Evolutionary conservation across 2,797 vertebrate genomes (phyloP), one percentile per base, ranked within the genome.

Genomic region (Fundulus diaphanus): DNA sequence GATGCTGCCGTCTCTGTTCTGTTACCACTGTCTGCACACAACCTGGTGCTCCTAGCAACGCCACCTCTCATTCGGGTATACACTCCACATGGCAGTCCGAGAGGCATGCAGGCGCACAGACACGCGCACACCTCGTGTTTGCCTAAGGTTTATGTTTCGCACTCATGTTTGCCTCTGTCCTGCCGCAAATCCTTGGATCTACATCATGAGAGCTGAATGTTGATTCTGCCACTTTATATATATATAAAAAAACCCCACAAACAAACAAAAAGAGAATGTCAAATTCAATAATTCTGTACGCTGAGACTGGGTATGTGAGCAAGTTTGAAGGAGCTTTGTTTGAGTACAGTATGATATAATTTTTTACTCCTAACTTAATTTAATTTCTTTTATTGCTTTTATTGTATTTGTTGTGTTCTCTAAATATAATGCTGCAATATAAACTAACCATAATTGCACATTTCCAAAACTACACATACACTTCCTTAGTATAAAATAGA

Each of bases 31-130:
- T 92, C 90, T 91, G 85, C 91, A 85, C 90, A 84, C 92, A 94
- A 95, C 92, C 92, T 94, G 93, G 90, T 87, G 88, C 91, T 92
- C 92, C 93, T 93, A 92, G 92, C 92, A 93, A 94, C 92, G 88
- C 90, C 91, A 92, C 92, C 91, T 93, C 90, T 79, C 86, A 78
- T 83, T 56, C 51, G 3, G 81, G 61, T 85, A 82, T 67, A 83
- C 88, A 84, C 85, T 86, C 86, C 90, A 89, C 89, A 91, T 89
- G 88, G 85, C 76, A 31, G 83, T 82, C 86, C 72, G 76, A 85
- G 82, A 69, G 77, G 72, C 42, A 27, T 35, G 73, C 31, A 73
- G 48, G 49, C 74, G 42, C 56, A 68, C 83, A 61, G 59, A 73
- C 73, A 73, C 79, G 76, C 69, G 69, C 74, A 78, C 80, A 81